Evolutionary conservation across 2,113 vertebrate species (phyloP).

Genomic region (Pogonocichla stellata): DNA sequence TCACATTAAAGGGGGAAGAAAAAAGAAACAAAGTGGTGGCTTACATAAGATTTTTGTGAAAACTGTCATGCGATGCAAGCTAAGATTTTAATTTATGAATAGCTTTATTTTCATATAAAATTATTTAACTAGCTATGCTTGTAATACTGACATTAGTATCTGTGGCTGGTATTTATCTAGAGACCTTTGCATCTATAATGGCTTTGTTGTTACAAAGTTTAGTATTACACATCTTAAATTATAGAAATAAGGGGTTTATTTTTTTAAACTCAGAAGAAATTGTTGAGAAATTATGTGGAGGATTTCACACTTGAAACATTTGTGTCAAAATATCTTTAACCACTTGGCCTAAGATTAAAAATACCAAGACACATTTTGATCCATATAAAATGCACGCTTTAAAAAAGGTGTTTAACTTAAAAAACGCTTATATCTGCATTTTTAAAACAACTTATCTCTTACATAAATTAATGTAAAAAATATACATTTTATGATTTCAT

Average conservation of each 20-base stretch:
- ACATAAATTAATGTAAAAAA: not conserved
- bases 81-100: not conserved
- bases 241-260: not conserved
- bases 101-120: not conserved
- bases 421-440: conserved; percentile 37
- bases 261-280: conserved; percentile 6
- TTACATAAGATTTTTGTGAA: not conserved
- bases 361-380: conserved; percentile 47
- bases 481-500: not conserved
- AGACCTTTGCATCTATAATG: not conserved
- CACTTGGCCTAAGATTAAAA: conserved; percentile 56
- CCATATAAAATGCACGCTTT: conserved; percentile 17
- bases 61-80: not conserved
- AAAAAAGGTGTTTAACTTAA: conserved; percentile 20
- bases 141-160: not conserved
- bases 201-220: conserved; percentile 6
- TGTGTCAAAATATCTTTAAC: conserved; percentile 66
- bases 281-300: conserved; percentile 44
- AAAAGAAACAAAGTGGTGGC: not conserved
- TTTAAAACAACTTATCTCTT: not conserved
- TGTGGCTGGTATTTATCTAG: not conserved
- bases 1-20: not conserved
- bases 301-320: conserved; percentile 63
- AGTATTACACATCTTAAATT: not conserved
- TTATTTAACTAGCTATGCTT: not conserved